A percentile compares a stretch with the other conserved stretches of the same genome.
phyloP scores from a whole-genome alignment of 35 echinoderm and acorn worm genomes.

The Lytechinus pictus region DNA sequence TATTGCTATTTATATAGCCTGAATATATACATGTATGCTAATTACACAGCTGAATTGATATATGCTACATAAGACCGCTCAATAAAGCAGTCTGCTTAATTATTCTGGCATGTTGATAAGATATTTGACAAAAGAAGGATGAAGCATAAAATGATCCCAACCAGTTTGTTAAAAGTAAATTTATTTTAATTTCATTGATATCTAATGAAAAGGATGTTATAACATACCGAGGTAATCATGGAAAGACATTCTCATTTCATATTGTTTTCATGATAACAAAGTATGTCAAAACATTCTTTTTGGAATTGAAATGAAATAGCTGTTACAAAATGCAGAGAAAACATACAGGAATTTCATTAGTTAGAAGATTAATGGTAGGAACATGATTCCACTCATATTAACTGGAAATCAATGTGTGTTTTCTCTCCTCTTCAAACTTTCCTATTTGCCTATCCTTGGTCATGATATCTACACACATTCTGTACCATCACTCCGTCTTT shows the following conservation, averaged over 20 bases:
- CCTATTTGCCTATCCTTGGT: background rate
- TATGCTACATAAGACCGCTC: background rate
- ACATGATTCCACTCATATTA: background rate
- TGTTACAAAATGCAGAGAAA: background rate
- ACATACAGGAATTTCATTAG: background rate
- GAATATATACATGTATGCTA: background rate
- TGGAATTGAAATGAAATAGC: background rate
- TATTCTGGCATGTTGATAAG: no score
- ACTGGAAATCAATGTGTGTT: constrained; percentile 12
- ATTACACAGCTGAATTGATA: background rate
- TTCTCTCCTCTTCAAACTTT: constrained; percentile 5
- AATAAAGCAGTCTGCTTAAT: background rate
- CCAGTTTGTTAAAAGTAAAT: background rate
- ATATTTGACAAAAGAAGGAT: background rate
- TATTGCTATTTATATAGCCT: background rate
- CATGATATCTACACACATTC: background rate
- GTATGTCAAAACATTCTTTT: background rate
- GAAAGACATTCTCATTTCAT: background rate
- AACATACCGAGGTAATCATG: background rate
- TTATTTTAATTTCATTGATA: background rate
- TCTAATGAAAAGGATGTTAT: background rate
- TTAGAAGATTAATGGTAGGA: background rate
- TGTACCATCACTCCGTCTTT: background rate
- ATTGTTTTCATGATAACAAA: background rate
- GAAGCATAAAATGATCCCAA: background rate